A percentile compares a stretch with the other conserved stretches of the same genome.
Evolutionary conservation across 1,140 invertebrate species (phyloP).

Genomic region (Hestina assimilis): DNA sequence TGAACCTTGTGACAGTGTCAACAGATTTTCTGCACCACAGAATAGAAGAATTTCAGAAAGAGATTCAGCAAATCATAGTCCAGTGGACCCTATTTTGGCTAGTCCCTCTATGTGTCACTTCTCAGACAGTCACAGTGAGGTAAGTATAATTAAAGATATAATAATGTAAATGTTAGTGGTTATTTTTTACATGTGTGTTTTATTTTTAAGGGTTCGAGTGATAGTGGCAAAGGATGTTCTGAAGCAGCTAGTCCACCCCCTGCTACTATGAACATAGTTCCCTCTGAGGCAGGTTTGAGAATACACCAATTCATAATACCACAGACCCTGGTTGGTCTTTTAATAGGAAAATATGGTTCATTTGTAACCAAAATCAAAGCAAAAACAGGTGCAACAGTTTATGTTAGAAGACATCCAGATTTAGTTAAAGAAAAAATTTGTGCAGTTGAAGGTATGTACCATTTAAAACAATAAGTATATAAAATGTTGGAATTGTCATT

Average conservation of each 20-base stretch:
- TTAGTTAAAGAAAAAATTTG: conserved; percentile 87
- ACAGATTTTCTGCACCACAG: conserved; percentile 66
- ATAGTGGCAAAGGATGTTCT: conserved; percentile 87
- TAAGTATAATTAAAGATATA: conserved; percentile 46
- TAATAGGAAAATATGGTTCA: conserved; percentile 92
- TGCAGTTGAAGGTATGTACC: conserved; percentile 86
- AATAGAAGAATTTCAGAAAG: conserved; percentile 78
- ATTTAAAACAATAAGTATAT: neutral
- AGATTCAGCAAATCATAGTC: conserved; percentile 85
- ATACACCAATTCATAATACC: conserved; percentile 89
- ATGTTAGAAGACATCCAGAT: conserved; percentile 87
- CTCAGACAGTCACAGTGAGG: conserved; percentile 84
- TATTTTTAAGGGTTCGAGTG: conserved; percentile 82
- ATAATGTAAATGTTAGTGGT: neutral
- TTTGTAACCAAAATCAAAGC: conserved; percentile 90
- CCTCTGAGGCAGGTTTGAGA: conserved; percentile 62
- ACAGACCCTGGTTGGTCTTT: conserved; percentile 87
- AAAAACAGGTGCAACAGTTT: conserved; percentile 87
- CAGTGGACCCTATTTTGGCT: conserved; percentile 81
- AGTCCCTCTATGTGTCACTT: conserved; percentile 82
- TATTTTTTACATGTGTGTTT: conserved; percentile 8
- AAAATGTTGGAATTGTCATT: too few relatives aligned
- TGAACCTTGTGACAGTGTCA: conserved; percentile 51
- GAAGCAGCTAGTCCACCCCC: conserved; percentile 82
- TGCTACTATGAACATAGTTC: conserved; percentile 62